Percentiles rank a stretch among this genome's conserved stretches.
Conservation (phyloP, 1,140 invertebrate species). For the Drosophila mayri region DNA sequence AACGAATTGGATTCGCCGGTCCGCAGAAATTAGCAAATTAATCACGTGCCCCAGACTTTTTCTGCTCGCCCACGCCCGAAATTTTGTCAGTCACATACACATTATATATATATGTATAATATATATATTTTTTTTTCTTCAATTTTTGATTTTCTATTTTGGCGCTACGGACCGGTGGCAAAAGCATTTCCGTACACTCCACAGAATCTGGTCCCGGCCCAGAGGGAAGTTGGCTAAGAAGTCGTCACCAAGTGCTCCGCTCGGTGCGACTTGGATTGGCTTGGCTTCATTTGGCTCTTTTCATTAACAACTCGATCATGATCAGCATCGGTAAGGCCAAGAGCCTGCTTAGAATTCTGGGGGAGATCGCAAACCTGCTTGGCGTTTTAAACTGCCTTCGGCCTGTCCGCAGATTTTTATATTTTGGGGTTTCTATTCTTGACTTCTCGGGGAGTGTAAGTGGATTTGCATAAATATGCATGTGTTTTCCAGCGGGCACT, state of each 20-base stretch:
- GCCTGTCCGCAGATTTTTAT: conserved; percentile 39
- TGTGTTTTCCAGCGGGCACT: conserved; percentile 20
- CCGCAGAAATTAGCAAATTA: conserved; percentile 38
- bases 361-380: conserved; percentile 66
- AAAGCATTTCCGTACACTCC: conserved; percentile 64
- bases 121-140: not conserved
- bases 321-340: conserved; percentile 62
- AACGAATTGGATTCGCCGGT: conserved; percentile 24
- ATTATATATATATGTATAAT: not conserved
- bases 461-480: conserved; percentile 62
- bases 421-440: conserved; percentile 61
- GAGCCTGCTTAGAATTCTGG: conserved; percentile 70
- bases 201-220: conserved; percentile 22
- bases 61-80: conserved; percentile 48
- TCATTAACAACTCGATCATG: conserved; percentile 80
- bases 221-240: conserved; percentile 49
- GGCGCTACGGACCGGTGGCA: conserved; percentile 15
- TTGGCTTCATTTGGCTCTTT: conserved; percentile 40
- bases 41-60: conserved; percentile 42
- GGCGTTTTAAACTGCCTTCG: conserved; percentile 56
- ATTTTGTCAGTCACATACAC: conserved; percentile 21
- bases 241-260: conserved; percentile 51
- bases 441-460: conserved; percentile 37
- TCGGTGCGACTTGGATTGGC: not conserved
- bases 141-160: conserved; percentile 57